Evolutionary conservation across 1,140 invertebrate species (phyloP), one percentile per base, ranked within the genome.

Genomic region (Trachelipus rathkii): DNA sequence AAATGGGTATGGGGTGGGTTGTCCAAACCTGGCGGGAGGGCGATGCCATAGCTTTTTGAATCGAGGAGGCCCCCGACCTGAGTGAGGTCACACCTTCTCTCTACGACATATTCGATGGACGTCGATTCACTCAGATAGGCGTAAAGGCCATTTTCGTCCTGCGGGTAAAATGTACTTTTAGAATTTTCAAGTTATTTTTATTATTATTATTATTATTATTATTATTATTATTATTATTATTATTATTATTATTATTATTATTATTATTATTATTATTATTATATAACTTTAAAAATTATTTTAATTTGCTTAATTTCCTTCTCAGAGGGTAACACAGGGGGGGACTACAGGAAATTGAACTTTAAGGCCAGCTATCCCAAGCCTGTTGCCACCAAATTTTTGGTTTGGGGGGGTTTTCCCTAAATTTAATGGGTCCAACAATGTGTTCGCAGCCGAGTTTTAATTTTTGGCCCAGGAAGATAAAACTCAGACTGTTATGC

Each of bases 81-180:
- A 78, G 89, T 90, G 3, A 94, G 86, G 46, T 91, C 88, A 82
- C 93, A 95, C 80, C 92, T 88, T 75, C 91, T 85, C 81, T 93
- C 91, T 23, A 89, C 87, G 78, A 91, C 88, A 83, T 93, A 95
- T 78, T 93, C 92, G 77, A 95, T 89, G n/a, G 89, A 88, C 0
- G 92, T 90, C 0, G 92, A 93, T 84, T 95, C 93, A 92, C 95
- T 95, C 7, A 95, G 86, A 83, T 92, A 95, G 3, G 93, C 93
- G 83, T 93, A 95, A 77, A 86, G 84, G 0, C 88, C 89, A 90
- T 0, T 89, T 13, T 77, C 50, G n/a, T 21, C 19, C 70, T 73
- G 72, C 5, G 33, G 33, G 33, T 3, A 33, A 3, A 33, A 33
- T 33, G n/a, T n/a, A n/a, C n/a, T n/a, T n/a, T n/a, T 0, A 9